Conservation (phyloP, 2,113 vertebrate species). For the Nothocercus nigrocapillus region DNA sequence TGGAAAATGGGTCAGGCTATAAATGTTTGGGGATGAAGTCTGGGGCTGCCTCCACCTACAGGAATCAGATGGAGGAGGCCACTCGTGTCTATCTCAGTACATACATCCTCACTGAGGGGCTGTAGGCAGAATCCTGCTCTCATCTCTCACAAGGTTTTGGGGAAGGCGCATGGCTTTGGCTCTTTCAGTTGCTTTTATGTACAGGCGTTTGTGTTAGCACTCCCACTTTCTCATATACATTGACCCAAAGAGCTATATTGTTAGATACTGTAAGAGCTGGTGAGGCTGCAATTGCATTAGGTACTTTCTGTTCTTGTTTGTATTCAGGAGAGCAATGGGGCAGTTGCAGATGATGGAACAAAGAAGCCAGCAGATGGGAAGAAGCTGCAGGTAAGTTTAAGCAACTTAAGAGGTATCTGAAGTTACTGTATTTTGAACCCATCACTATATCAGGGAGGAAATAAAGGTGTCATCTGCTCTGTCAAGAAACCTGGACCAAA, state of each 20-base stretch:
- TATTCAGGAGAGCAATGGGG: conserved; percentile 75
- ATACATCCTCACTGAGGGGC: background rate
- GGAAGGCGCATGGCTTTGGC: background rate
- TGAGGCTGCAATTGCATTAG: background rate
- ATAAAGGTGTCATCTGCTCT: background rate
- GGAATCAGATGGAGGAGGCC: background rate
- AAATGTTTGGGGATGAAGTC: background rate
- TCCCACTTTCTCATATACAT: background rate
- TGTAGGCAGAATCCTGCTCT: background rate
- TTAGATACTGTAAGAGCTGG: background rate
- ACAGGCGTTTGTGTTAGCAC: background rate
- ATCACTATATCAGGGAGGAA: background rate
- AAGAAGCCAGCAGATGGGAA: conserved; percentile 74
- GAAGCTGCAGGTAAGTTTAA: conserved; percentile 85
- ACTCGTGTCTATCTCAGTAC: background rate
- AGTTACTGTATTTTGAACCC: background rate
- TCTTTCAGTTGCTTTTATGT: background rate
- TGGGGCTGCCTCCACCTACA: background rate
- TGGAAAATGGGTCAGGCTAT: background rate
- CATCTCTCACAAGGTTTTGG: background rate
- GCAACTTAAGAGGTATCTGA: background rate
- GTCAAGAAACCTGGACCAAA: background rate
- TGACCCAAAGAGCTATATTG: background rate
- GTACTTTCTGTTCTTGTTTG: conserved; percentile 41
- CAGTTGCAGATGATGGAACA: conserved; percentile 63